Percentiles rank a stretch among this genome's conserved stretches.
Conservation (phyloP, 2,113 vertebrate species). For the Phycodurus eques region DNA sequence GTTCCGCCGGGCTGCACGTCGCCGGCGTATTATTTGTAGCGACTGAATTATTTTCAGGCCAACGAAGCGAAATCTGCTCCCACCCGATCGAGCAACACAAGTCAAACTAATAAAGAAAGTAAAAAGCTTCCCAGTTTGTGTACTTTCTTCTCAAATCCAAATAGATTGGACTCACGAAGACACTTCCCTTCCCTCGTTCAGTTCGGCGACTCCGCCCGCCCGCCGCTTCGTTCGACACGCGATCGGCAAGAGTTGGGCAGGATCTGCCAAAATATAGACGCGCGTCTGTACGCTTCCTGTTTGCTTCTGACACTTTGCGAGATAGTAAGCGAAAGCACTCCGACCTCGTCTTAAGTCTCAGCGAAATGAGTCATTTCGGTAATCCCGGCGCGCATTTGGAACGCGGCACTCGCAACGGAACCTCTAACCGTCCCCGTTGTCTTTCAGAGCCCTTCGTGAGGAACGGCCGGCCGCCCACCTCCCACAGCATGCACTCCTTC, state of each 20-base stretch:
- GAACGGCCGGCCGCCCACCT: slow-evolving; percentile 92
- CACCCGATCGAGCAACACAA: too few relatives aligned
- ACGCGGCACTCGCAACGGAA: neutral
- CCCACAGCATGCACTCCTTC: slow-evolving; percentile 97
- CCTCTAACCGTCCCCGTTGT: neutral
- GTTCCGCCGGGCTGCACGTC: too few relatives aligned
- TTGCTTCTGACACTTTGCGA: neutral
- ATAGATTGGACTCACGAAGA: neutral
- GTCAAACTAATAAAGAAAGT: too few relatives aligned
- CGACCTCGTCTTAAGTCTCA: neutral
- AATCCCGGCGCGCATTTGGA: slow-evolving; percentile 1
- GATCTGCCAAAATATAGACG: slow-evolving; percentile 4
- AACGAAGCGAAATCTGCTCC: too few relatives aligned
- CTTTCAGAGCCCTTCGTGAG: slow-evolving; percentile 92
- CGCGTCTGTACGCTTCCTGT: neutral
- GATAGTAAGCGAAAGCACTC: too few relatives aligned
- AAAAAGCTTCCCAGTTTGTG: too few relatives aligned
- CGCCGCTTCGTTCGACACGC: neutral
- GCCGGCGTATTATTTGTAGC: too few relatives aligned
- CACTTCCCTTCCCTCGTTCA: neutral
- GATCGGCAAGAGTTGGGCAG: neutral
- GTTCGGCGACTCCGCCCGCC: neutral
- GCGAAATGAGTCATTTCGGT: neutral
- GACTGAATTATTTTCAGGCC: too few relatives aligned
- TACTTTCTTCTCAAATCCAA: too few relatives aligned